A percentile compares a stretch with the other conserved stretches of the same genome.
phyloP scores from a whole-genome alignment of 2,113 vertebrate species.

The Spizaetus ornatus region DNA sequence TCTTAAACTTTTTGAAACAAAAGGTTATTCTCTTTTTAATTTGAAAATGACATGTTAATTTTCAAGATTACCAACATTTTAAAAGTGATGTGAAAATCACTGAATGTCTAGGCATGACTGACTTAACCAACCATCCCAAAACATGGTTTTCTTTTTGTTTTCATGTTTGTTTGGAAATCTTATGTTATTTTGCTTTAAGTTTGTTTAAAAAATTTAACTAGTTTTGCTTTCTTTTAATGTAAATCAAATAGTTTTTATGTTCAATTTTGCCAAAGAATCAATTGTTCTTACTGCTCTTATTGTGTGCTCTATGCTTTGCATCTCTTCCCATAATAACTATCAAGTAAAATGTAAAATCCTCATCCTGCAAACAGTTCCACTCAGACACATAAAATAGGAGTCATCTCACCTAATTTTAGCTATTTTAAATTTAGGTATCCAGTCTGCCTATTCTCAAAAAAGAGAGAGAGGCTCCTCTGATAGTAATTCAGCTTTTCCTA shows the following conservation, averaged over 20 bases:
- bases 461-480: neutral
- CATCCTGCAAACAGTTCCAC: neutral
- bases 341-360: neutral
- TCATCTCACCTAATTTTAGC: neutral
- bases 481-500: constrained; percentile 24
- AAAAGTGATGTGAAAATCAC: neutral
- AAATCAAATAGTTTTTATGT: neutral
- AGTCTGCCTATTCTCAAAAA: neutral
- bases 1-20: neutral
- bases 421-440: neutral
- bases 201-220: neutral
- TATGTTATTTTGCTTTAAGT: neutral
- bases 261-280: neutral
- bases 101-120: neutral
- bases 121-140: neutral
- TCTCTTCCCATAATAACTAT: neutral
- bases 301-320: neutral
- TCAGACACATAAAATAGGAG: neutral
- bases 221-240: neutral
- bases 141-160: neutral
- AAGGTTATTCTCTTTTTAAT: neutral
- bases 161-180: neutral
- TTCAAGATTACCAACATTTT: neutral
- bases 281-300: neutral
- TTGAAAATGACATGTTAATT: neutral